These are phyloP conservation scores for Drosophila elegans DNA, from an alignment of 1,140 invertebrate genomes.

Conservation along the genomic window DNA sequence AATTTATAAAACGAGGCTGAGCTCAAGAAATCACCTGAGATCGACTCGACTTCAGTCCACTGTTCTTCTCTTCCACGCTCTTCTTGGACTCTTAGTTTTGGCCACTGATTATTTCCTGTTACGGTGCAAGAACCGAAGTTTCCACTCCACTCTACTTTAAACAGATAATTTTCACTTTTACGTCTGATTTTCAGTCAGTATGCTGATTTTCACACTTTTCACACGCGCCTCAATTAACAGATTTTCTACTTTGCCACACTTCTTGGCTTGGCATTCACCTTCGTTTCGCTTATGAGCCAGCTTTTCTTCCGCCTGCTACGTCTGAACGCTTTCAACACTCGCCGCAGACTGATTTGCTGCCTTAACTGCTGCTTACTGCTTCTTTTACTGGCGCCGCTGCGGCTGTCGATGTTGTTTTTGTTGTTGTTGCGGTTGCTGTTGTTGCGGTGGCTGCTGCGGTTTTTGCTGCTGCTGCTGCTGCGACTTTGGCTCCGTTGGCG, in stretches of 20 bases:
- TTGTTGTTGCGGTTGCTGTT: constrained; percentile 2
- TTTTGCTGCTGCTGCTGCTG: constrained; percentile 11
- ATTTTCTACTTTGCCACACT: constrained; percentile 63
- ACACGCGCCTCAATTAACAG: constrained; percentile 65
- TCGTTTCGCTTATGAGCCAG: constrained; percentile 10
- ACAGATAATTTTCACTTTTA: constrained; percentile 74
- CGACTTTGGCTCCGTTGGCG: constrained; percentile 24
- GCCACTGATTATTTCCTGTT: constrained; percentile 54
- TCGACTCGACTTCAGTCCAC: constrained; percentile 17
- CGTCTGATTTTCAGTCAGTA: constrained; percentile 39
- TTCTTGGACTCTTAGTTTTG: not conserved
- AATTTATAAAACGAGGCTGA: constrained; percentile 66
- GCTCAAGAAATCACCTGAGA: constrained; percentile 68
- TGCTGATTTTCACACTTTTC: constrained; percentile 76
- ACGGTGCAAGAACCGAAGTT: constrained; percentile 30
- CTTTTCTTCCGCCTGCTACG: constrained; percentile 60
- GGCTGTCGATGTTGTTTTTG: constrained; percentile 7
- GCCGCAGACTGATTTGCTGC: constrained; percentile 72
- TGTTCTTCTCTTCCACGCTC: constrained; percentile 22
- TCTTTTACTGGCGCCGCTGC: constrained; percentile 30
- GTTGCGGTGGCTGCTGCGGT: constrained; percentile 12
- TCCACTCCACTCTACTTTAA: constrained; percentile 57
- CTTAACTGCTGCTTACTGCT: constrained; percentile 29
- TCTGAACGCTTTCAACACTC: constrained; percentile 82
- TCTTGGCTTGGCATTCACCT: constrained; percentile 36